phyloP scores from a whole-genome alignment of 2,888 invertebrate genomes.

The Spatulosminthurus flaviceps region DNA sequence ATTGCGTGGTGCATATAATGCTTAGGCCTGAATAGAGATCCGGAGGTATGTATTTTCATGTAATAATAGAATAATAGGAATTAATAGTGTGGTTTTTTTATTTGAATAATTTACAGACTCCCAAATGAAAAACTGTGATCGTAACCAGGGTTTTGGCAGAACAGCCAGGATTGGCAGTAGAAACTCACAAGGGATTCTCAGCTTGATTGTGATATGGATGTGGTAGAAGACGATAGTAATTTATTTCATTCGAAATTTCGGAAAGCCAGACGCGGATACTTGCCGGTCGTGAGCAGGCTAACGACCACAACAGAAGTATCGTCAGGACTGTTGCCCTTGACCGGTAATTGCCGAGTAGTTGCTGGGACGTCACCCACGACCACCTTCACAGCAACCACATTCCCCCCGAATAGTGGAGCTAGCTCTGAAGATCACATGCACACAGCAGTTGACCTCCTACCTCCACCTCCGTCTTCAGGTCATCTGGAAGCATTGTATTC shows the following conservation, averaged over 20 bases:
- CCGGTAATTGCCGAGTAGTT: background rate
- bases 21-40: no score
- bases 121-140: conserved; percentile 56
- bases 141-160: conserved; percentile 32
- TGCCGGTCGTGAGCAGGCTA: conserved; percentile 29
- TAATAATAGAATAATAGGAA: no score
- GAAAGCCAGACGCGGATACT: conserved; percentile 60
- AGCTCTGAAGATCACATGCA: conserved; percentile 51
- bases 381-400: conserved; percentile 35
- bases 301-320: conserved; percentile 22
- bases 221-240: conserved; percentile 60
- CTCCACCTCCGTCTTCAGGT: conserved; percentile 34
- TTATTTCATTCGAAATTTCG: conserved; percentile 63
- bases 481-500: conserved; percentile 37
- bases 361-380: conserved; percentile 8
- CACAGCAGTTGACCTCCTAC: conserved; percentile 50
- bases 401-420: conserved; percentile 37
- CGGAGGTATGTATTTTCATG: no score
- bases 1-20: background rate
- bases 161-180: conserved; percentile 38
- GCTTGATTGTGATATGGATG: conserved; percentile 60
- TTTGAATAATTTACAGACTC: conserved; percentile 52
- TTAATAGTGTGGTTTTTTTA: conserved; percentile 16
- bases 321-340: conserved; percentile 5
- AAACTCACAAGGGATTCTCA: conserved; percentile 12